Base-by-base conservation (phyloP, 2,797 vertebrate genomes). In the Nannoperca obscura region DNA sequence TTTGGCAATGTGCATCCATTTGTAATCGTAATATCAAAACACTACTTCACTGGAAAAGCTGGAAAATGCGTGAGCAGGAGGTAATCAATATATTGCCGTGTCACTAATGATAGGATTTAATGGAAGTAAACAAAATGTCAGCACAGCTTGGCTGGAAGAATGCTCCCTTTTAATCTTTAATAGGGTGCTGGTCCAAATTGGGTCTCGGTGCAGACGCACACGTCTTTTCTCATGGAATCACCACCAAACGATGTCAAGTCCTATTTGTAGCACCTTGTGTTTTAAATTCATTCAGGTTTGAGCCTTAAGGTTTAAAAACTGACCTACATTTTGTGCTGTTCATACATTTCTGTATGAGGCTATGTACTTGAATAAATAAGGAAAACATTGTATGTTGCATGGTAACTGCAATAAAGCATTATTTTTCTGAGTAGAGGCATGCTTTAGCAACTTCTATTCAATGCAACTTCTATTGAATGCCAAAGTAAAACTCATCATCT, bases 141-240 rank as follows among this genome's bases (percentile, higher is more conserved):
- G 40, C 19, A 65, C 46, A 63, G 71, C 54, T 69, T 59, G 62
- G 40, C 55, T 62, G 54, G 86, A 92, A 87, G 52, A 91, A 86
- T 36, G 76, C 54, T 80, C 58, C 71, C 24, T 66, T 83, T 94
- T 49, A 93, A 94, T 93, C 81, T 91, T 94, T 92, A 81, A 94
- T 73, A 46, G 20, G 52, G 9, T 58, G 73, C 85, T 78, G 84
- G 65, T 88, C 40, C 69, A 79, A 72, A 81, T 61, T 79, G 40
- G 73, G 79, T 71, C 81, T 84, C 47, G 38, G 69, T 72, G 70
- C 67, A 80, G 63, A 80, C 75, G 78, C 65, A 60, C 22, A 27
- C 54, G 66, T 76, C 70, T 82, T 86, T 46, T 78, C 70, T 83
- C 73, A 65, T 67, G 46, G 57, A 71, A 60, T 74, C 67, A 32